These are phyloP conservation scores for Leptoteleia sp. DNA, from an alignment of 1,140 invertebrate genomes.

Conservation along the genomic window DNA sequence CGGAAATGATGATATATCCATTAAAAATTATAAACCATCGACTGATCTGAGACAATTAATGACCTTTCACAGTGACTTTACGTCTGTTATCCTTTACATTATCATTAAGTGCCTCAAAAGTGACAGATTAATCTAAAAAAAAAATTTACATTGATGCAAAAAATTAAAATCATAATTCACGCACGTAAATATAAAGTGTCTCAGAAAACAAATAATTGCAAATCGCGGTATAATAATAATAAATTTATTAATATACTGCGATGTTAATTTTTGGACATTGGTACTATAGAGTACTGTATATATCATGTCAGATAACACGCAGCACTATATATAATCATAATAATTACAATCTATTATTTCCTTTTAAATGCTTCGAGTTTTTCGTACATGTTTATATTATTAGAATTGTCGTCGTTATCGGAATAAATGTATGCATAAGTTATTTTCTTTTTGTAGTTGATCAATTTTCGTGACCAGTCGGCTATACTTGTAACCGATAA, in stretches of 20 bases:
- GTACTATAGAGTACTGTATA: conserved; percentile 34
- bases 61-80: conserved; percentile 1
- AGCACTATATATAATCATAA: conserved; percentile 47
- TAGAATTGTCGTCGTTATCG: conserved; percentile 44
- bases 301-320: conserved; percentile 35
- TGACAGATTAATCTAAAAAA: conserved; percentile 19
- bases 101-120: conserved; percentile 12
- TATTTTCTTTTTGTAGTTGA: too few relatives aligned
- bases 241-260: conserved; percentile 50
- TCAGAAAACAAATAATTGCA: conserved; percentile 18
- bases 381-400: conserved; percentile 47
- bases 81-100: not conserved
- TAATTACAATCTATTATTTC: conserved; percentile 66
- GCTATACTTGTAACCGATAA: not conserved
- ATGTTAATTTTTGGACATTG: conserved; percentile 20
- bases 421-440: conserved; percentile 18
- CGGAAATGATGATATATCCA: not conserved
- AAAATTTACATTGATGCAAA: conserved; percentile 8
- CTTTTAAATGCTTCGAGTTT: conserved; percentile 62
- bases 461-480: too few relatives aligned
- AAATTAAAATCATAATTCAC: conserved; percentile 21
- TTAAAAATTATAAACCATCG: conserved; percentile 7
- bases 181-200: conserved; percentile 34
- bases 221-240: conserved; percentile 52
- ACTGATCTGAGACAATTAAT: conserved; percentile 1